phyloP scores from a whole-genome alignment of 2,797 vertebrate genomes.

The Euthynnus affinis region DNA sequence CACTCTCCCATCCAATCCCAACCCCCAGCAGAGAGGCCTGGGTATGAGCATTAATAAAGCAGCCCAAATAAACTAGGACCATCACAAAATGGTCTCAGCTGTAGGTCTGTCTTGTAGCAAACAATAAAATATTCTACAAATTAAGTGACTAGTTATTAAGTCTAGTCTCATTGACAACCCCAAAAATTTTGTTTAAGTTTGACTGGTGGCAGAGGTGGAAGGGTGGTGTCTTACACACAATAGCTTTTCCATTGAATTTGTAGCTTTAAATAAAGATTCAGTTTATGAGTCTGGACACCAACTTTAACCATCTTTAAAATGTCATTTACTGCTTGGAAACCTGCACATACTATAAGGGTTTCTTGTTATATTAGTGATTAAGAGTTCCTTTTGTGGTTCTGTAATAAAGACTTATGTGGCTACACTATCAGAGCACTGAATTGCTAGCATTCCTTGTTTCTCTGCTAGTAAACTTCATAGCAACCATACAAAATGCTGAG shows the following conservation, averaged over 20 bases:
- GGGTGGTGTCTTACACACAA: constrained; percentile 47
- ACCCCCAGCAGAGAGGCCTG: constrained; percentile 27
- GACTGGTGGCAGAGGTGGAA: constrained; percentile 27
- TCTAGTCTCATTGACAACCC: constrained; percentile 15
- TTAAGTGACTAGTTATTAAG: constrained; percentile 40
- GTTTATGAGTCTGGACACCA: constrained; percentile 66
- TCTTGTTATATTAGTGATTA: constrained; percentile 49
- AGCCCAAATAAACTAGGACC: constrained; percentile 39
- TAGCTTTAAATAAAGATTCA: constrained; percentile 66
- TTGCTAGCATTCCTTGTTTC: constrained; percentile 40
- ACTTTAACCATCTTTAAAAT: constrained; percentile 63
- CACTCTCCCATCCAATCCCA: constrained; percentile 9
- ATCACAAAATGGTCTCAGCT: constrained; percentile 24
- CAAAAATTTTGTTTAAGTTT: constrained; percentile 13
- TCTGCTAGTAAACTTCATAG: constrained; percentile 56
- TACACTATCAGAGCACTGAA: constrained; percentile 46
- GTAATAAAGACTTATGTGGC: constrained; percentile 53
- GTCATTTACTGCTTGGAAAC: constrained; percentile 59
- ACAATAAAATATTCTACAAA: constrained; percentile 39
- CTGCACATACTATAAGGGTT: constrained; percentile 41
- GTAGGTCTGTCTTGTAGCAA: constrained; percentile 26
- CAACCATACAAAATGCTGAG: constrained; percentile 39
- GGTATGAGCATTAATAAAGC: constrained; percentile 40
- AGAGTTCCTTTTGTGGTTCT: constrained; percentile 42
- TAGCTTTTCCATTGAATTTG: constrained; percentile 56